phyloP scores from a whole-genome alignment of 2,888 invertebrate genomes.

The Machimus atricapillus region DNA sequence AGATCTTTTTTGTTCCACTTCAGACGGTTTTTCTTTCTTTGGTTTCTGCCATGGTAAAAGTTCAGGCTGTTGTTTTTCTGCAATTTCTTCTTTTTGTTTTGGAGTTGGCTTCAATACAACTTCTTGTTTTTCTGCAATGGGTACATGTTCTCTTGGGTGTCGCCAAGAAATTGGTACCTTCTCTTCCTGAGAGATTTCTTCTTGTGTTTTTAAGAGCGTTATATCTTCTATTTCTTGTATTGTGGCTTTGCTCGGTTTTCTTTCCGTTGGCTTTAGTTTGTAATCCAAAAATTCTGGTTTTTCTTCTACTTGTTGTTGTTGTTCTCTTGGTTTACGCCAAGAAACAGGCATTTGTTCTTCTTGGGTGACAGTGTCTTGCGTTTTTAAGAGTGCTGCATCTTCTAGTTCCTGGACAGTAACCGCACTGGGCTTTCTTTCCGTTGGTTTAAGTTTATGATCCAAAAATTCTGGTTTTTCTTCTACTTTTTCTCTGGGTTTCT shows the following conservation, averaged over 20 bases:
- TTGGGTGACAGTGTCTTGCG: conserved; percentile 49
- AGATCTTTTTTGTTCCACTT: conserved; percentile 49
- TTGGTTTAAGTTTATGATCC: conserved; percentile 47
- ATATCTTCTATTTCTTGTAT: background rate
- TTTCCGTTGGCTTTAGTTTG: conserved; percentile 45
- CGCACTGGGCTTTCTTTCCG: conserved; percentile 45
- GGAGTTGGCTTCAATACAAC: conserved; percentile 48
- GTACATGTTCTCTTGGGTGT: conserved; percentile 37
- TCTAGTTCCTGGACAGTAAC: background rate
- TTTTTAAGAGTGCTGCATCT: background rate
- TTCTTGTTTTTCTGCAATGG: conserved; percentile 48
- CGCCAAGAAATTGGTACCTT: conserved; percentile 50
- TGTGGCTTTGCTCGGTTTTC: conserved; percentile 44
- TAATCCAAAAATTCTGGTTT: conserved; percentile 49
- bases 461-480: conserved; percentile 45
- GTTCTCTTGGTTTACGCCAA: background rate
- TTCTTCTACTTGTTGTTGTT: background rate
- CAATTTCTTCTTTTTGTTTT: background rate
- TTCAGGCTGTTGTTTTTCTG: conserved; percentile 40
- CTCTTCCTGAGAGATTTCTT: conserved; percentile 51
- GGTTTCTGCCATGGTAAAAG: conserved; percentile 42
- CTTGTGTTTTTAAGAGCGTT: background rate
- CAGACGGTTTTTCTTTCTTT: conserved; percentile 51
- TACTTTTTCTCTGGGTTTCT: conserved; percentile 50
- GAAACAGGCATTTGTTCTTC: conserved; percentile 53